Conservation (phyloP, 2,888 invertebrate species). For the Bombylius discolor region DNA sequence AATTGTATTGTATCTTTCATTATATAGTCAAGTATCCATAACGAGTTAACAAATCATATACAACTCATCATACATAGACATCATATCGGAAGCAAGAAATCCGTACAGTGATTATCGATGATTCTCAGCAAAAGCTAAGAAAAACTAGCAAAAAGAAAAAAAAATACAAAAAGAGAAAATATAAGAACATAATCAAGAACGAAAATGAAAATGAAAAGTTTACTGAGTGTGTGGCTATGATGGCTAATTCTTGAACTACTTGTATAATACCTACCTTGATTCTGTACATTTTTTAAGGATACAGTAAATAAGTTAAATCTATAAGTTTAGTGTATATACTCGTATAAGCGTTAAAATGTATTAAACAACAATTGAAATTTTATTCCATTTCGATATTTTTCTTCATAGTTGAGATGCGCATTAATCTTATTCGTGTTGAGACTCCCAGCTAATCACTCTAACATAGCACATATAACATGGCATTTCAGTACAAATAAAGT, state of each 20-base stretch:
- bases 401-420: conserved; percentile 4
- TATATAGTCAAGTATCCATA: conserved; percentile 3
- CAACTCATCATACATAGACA: conserved; percentile 4
- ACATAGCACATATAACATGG: background rate
- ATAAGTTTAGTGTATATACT: too few relatives aligned
- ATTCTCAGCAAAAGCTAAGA: too few relatives aligned
- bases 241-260: conserved; percentile 5
- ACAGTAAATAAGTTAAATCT: too few relatives aligned
- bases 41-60: conserved; percentile 8
- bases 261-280: too few relatives aligned
- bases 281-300: too few relatives aligned
- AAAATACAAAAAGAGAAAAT: too few relatives aligned
- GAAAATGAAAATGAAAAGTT: too few relatives aligned
- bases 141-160: too few relatives aligned
- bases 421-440: conserved; percentile 1
- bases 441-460: conserved; percentile 2
- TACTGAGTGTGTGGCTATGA: too few relatives aligned
- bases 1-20: background rate
- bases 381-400: background rate
- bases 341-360: too few relatives aligned
- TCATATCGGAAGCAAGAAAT: background rate
- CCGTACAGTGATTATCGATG: background rate
- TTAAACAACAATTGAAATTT: too few relatives aligned
- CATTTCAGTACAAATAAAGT: conserved; percentile 5
- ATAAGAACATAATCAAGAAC: too few relatives aligned